Percentiles rank a stretch among this genome's conserved stretches.
These are phyloP conservation scores for Corythaeola cristata DNA, from an alignment of 2,113 vertebrate genomes.

Conservation along the genomic window DNA sequence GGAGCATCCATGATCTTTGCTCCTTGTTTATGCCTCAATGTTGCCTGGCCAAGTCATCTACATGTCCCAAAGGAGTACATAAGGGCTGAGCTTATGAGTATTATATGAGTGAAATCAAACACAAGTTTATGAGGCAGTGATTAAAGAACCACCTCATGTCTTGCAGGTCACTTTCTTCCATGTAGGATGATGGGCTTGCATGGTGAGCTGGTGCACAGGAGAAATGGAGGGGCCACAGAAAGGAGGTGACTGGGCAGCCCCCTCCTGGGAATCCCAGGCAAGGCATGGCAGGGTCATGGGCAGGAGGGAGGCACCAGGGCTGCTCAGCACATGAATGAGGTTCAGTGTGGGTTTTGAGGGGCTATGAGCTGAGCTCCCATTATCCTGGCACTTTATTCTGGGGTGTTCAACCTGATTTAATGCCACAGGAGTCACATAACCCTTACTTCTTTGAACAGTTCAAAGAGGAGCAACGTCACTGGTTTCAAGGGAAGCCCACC, in stretches of 20 bases:
- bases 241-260: background rate
- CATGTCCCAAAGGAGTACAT: fast-evolving
- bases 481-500: background rate
- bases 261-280: background rate
- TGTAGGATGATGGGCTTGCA: fast-evolving
- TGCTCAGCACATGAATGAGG: fast-evolving
- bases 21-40: background rate
- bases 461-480: background rate
- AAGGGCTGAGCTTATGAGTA: background rate
- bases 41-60: fast-evolving
- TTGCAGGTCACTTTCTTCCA: background rate
- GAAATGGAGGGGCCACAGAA: background rate
- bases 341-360: background rate
- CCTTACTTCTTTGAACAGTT: background rate
- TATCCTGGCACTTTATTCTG: background rate
- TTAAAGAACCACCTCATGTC: background rate
- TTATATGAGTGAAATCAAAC: background rate
- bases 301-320: background rate
- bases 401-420: background rate
- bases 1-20: background rate
- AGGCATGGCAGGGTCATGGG: background rate
- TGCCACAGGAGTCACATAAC: background rate
- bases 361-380: background rate
- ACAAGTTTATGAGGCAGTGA: background rate
- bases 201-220: background rate